Base-by-base conservation (phyloP, 2,888 invertebrate genomes). In the Drosophila helvetica region DNA sequence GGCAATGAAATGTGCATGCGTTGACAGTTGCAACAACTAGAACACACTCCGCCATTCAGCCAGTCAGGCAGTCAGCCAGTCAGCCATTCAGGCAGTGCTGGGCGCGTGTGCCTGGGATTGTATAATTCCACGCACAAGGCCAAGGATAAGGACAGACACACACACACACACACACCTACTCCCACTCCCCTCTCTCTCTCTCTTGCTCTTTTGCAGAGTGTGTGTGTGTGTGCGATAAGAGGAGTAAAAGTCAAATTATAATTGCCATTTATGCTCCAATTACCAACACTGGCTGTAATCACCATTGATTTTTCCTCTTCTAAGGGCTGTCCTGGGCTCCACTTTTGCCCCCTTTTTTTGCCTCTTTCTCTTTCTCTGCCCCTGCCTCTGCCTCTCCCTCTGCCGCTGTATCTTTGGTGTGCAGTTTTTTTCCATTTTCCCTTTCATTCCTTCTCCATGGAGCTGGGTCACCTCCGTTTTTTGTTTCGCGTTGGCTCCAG, bases 1-100 rank as follows among this genome's bases (percentile, higher is more conserved):
- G 77, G 60, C 80, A 78, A 71, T 74, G 69, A 66, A 78, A 54
- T 70, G 62, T 62, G 63, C 69, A 75, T 65, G 77, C 61, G 79
- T 67, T 80, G 66, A 68, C 65, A 78, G 48, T 63, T 45, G 51
- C 70, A 62, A 52, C 50, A 67, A 17, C 59, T 57, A 51, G 60
- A 63, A 38, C 63, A 59, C 22, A 22, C n/a, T n/a, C n/a, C n/a
- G n/a, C n/a, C n/a, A n/a, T n/a, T 22, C 22, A 5, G 22, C 3
- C 22, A 3, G 22, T 52, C 52, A 30, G 8, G 12, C 18, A 30
- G 25, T 3, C 47, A 50, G 18, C n/a, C n/a, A n/a, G n/a, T n/a
- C n/a, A n/a, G n/a, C n/a, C n/a, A n/a, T n/a, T 9, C 19, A 22
- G 17, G 18, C 33, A 1, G 10, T 10, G 22, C 50, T 38, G 52